phyloP scores from a whole-genome alignment of 2,888 invertebrate species.

The Rotaria sp. region DNA sequence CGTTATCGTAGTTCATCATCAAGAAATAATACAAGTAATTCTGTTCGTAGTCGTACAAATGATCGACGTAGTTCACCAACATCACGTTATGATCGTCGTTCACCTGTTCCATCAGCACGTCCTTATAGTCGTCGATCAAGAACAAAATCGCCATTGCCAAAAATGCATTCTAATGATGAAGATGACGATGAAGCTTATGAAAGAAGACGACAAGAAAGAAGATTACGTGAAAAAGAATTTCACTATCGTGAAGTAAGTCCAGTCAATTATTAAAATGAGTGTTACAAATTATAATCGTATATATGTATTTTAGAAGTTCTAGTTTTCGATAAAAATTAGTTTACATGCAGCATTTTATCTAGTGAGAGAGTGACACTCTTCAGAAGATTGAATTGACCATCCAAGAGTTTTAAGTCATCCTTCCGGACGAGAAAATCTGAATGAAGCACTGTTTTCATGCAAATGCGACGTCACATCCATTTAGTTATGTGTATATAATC shows the following conservation, averaged over 20 bases:
- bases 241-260: slow-evolving; percentile 56
- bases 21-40: background rate
- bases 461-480: no score
- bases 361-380: no score
- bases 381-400: no score
- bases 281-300: no score
- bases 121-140: background rate
- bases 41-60: background rate
- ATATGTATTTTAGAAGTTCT: no score
- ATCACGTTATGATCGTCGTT: background rate
- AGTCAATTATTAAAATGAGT: background rate
- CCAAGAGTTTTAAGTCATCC: no score
- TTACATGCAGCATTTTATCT: no score
- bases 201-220: slow-evolving; percentile 47
- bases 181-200: slow-evolving; percentile 70
- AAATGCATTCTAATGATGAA: slow-evolving; percentile 59
- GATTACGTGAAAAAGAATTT: slow-evolving; percentile 46
- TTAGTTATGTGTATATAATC: no score
- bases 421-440: no score
- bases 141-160: slow-evolving; percentile 37
- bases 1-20: background rate
- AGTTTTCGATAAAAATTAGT: no score
- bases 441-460: no score
- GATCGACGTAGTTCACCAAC: background rate
- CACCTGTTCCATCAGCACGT: background rate